Conservation (phyloP, 2,113 vertebrate species). For the Proteles cristata region DNA sequence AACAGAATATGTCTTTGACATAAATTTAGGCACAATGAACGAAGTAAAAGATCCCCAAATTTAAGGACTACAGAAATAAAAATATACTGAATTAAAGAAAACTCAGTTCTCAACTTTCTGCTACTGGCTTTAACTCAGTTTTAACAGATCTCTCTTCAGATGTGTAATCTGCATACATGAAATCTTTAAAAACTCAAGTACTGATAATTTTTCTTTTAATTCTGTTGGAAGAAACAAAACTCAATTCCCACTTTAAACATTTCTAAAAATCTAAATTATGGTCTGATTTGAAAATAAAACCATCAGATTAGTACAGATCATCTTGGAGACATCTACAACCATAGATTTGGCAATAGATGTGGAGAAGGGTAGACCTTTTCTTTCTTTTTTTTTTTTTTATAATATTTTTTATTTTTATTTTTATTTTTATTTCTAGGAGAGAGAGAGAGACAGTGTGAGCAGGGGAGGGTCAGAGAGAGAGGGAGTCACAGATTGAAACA, state of each 20-base stretch:
- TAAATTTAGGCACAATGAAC: background rate
- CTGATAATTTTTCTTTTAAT: background rate
- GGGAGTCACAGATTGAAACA: too few species aligned
- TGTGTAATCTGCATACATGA: background rate
- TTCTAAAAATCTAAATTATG: background rate
- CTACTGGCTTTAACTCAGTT: background rate
- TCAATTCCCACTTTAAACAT: background rate
- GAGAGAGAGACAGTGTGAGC: too few species aligned
- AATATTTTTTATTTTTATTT: too few species aligned
- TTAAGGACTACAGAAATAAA: background rate
- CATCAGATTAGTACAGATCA: background rate
- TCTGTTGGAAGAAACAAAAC: background rate
- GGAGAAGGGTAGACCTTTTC: background rate
- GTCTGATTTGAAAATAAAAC: background rate
- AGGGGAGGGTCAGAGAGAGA: too few species aligned
- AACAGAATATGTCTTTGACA: background rate
- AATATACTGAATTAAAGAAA: background rate
- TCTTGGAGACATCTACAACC: background rate
- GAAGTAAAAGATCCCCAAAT: background rate
- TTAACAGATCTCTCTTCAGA: background rate
- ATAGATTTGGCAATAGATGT: background rate
- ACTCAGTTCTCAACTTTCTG: background rate
- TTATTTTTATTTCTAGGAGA: too few species aligned
- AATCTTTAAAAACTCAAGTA: background rate
- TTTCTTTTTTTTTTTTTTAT: background rate